phyloP scores from a whole-genome alignment of 2,888 invertebrate genomes.

The Sturmia bella region DNA sequence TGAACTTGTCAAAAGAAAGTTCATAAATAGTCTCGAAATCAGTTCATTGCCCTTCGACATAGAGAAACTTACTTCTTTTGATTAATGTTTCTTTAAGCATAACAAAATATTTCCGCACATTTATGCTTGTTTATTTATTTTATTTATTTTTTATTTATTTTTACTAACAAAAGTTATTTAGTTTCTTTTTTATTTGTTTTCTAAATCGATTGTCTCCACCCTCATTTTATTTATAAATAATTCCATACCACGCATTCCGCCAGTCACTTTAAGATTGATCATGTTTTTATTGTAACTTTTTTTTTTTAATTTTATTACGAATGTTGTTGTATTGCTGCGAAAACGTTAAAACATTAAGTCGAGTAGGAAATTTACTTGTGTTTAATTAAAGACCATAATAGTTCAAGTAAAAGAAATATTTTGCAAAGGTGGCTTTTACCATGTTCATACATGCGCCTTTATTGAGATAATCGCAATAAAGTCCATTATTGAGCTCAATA shows the following conservation, averaged over 20 bases:
- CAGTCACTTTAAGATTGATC: conserved; percentile 62
- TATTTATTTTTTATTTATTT: conserved; percentile 51
- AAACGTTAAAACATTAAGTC: not conserved
- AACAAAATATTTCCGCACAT: not conserved
- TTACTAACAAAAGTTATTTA: conserved; percentile 29
- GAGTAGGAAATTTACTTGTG: conserved; percentile 38
- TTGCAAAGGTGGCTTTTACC: too few species aligned
- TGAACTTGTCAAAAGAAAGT: too few species aligned
- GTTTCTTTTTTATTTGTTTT: conserved; percentile 44
- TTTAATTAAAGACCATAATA: not conserved
- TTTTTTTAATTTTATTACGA: conserved; percentile 54
- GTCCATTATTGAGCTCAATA: too few species aligned
- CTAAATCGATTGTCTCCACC: conserved; percentile 53
- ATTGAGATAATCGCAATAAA: too few species aligned
- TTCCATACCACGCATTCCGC: conserved; percentile 40
- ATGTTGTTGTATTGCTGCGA: not conserved
- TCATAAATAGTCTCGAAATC: too few species aligned
- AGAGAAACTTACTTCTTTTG: too few species aligned
- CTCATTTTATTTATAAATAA: conserved; percentile 43
- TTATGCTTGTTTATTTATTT: conserved; percentile 23
- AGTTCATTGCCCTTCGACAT: too few species aligned
- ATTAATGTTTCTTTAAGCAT: too few species aligned
- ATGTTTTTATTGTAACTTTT: conserved; percentile 53
- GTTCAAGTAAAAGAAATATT: too few species aligned
- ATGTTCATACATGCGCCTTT: too few species aligned